Conservation (phyloP, 2,797 vertebrate genomes). For the Loris lydekkerianus region DNA sequence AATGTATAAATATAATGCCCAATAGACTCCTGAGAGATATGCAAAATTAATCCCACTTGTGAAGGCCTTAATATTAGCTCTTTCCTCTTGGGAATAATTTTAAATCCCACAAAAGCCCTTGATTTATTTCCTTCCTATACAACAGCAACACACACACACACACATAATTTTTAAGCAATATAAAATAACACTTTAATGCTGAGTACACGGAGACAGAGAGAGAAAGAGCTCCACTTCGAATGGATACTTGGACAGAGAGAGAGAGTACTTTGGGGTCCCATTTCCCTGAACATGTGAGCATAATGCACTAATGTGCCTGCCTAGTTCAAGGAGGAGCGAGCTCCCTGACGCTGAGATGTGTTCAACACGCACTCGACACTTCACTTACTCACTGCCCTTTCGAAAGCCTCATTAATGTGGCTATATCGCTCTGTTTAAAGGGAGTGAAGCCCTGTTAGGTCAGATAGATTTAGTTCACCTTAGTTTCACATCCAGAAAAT, state of each 20-base stretch:
- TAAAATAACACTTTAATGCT: constrained; percentile 86
- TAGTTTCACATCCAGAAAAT: constrained; percentile 58
- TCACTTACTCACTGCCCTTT: constrained; percentile 32
- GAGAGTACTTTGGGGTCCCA: constrained; percentile 71
- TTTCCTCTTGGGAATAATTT: constrained; percentile 89
- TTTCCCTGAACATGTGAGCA: constrained; percentile 56
- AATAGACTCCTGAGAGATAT: constrained; percentile 87
- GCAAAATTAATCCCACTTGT: constrained; percentile 91
- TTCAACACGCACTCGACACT: constrained; percentile 40
- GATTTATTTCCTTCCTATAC: constrained; percentile 89
- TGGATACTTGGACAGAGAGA: background rate
- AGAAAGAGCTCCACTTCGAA: background rate
- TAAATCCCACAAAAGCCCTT: constrained; percentile 89
- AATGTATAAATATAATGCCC: constrained; percentile 90
- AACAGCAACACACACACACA: constrained; percentile 89
- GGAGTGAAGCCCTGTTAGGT: constrained; percentile 20
- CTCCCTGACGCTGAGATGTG: constrained; percentile 26
- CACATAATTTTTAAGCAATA: constrained; percentile 88
- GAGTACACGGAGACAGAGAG: constrained; percentile 57
- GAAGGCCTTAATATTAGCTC: constrained; percentile 89
- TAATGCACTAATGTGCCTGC: constrained; percentile 71
- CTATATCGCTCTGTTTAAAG: background rate
- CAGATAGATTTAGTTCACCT: background rate
- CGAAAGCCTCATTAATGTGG: constrained; percentile 41
- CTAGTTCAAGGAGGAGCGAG: constrained; percentile 66